Evolutionary conservation across 2,888 invertebrate species (phyloP).

Genomic region (Meloe dianella): DNA sequence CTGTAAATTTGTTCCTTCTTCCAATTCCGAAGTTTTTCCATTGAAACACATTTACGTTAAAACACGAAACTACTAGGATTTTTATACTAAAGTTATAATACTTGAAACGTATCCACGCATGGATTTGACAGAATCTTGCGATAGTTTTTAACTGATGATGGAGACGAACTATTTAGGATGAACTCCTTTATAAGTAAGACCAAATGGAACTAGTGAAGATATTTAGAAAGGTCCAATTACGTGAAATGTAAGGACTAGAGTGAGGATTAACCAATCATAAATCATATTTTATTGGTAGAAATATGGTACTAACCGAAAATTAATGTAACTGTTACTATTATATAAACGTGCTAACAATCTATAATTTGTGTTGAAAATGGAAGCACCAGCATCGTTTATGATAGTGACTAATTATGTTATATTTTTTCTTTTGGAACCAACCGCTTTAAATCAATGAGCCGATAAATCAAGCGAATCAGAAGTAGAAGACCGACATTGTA

Average conservation of each 20-base stretch:
- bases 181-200: too few species aligned
- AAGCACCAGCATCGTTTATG: neutral
- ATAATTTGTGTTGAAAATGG: neutral
- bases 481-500: neutral
- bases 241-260: neutral
- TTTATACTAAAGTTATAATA: too few species aligned
- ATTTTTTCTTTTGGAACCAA: neutral
- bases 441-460: neutral
- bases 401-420: neutral
- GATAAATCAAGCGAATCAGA: neutral
- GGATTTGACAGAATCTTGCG: too few species aligned
- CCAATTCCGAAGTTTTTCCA: too few species aligned
- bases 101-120: too few species aligned
- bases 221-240: neutral
- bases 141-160: too few species aligned
- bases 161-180: too few species aligned
- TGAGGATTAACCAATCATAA: neutral
- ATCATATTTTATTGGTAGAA: neutral
- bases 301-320: neutral
- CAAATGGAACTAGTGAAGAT: neutral
- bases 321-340: neutral
- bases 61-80: too few species aligned
- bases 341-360: neutral
- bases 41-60: too few species aligned
- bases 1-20: too few species aligned